Conservation (phyloP, 1,140 invertebrate genomes). For the Lethrus apterus region DNA sequence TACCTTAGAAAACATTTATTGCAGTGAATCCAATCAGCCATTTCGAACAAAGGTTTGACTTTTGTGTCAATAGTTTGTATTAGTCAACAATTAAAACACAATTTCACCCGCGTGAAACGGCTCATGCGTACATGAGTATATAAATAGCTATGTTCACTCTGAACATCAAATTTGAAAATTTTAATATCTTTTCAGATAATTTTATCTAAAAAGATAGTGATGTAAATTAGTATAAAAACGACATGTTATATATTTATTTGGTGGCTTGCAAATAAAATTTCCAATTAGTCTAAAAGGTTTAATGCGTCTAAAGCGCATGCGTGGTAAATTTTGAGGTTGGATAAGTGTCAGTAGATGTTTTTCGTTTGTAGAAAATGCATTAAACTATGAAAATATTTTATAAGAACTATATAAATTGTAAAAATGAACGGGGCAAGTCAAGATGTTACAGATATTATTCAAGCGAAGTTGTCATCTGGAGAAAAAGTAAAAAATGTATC, state of each 20-base stretch:
- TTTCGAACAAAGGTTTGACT: constrained; percentile 2
- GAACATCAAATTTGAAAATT: not conserved
- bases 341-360: not conserved
- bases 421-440: constrained; percentile 16
- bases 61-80: not conserved
- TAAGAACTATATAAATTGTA: not conserved
- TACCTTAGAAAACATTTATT: constrained; percentile 28
- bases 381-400: constrained; percentile 1
- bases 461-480: constrained; percentile 35
- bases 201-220: not conserved
- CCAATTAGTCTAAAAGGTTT: no score
- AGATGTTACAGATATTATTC: constrained; percentile 35
- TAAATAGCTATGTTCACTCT: not conserved
- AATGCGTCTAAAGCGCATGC: no score
- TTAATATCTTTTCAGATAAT: not conserved
- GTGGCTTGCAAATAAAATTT: no score
- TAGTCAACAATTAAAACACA: not conserved
- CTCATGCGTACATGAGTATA: not conserved
- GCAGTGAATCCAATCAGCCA: constrained; percentile 31
- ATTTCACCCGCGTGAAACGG: not conserved
- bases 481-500: constrained; percentile 38
- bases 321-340: no score
- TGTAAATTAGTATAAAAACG: no score
- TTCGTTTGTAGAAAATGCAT: constrained; percentile 3
- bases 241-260: no score